phyloP scores from a whole-genome alignment of 2,113 vertebrate genomes.

The Corythornis madagascariensis region DNA sequence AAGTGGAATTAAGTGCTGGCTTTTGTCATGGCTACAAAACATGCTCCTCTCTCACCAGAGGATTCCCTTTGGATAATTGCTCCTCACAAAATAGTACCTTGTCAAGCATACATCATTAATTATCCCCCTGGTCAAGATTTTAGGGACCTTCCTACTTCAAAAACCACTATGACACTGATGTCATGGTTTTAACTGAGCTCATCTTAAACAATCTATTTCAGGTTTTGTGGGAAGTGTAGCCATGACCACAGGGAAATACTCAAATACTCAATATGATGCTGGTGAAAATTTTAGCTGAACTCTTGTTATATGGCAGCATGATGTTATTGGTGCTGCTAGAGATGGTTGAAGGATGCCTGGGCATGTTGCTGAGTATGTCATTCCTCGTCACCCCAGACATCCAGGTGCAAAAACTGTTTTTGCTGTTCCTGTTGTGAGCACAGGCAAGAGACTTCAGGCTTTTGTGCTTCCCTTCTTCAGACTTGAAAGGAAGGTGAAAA shows the following conservation, averaged over 20 bases:
- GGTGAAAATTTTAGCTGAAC: neutral
- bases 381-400: neutral
- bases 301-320: neutral
- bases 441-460: neutral
- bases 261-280: neutral
- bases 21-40: neutral
- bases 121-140: neutral
- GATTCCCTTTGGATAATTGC: neutral
- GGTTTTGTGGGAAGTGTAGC: neutral
- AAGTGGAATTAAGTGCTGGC: neutral
- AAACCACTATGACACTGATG: accelerated
- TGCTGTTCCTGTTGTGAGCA: neutral
- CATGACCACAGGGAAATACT: neutral
- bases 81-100: neutral
- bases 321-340: neutral
- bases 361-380: neutral
- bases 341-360: neutral
- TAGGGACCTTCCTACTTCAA: neutral
- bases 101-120: neutral
- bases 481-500: neutral
- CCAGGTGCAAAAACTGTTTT: neutral
- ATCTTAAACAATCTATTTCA: neutral
- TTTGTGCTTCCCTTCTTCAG: neutral
- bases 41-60: neutral
- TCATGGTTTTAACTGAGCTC: neutral